Evolutionary conservation across 2,797 vertebrate genomes (phyloP).

Genomic region (Pterois miles): DNA sequence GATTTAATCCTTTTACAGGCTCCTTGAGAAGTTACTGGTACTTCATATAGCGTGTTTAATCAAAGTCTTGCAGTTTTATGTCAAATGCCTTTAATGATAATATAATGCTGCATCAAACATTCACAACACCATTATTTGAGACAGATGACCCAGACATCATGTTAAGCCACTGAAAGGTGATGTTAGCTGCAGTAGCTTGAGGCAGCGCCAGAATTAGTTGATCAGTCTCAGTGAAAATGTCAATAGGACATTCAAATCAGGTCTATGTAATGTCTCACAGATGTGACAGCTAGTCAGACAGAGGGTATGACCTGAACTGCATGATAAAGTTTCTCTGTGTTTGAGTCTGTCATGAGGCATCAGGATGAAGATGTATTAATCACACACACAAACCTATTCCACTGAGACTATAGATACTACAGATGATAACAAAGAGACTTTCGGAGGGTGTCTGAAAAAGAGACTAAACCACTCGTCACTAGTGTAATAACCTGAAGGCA

Average conservation of each 20-base stretch:
- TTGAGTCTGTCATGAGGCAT: background rate
- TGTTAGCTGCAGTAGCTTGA: background rate
- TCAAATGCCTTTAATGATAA: background rate
- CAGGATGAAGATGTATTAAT: background rate
- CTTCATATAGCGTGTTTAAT: background rate
- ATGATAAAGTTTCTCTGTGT: background rate
- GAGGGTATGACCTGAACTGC: slow-evolving; percentile 14
- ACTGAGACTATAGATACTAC: background rate
- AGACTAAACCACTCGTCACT: background rate
- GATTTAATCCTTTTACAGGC: background rate
- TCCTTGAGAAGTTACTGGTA: background rate
- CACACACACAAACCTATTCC: background rate
- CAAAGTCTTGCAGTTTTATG: background rate
- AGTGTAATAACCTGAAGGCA: background rate
- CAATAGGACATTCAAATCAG: background rate
- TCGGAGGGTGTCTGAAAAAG: background rate
- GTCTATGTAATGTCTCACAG: slow-evolving; percentile 21
- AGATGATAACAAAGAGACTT: background rate
- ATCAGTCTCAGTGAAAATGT: background rate
- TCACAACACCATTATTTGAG: background rate
- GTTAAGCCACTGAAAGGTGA: background rate
- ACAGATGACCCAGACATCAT: background rate
- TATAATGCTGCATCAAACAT: background rate
- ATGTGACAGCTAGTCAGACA: background rate
- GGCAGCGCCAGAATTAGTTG: background rate